Conservation (phyloP, 2,888 invertebrate species). For the Sinotaia quadrata region DNA sequence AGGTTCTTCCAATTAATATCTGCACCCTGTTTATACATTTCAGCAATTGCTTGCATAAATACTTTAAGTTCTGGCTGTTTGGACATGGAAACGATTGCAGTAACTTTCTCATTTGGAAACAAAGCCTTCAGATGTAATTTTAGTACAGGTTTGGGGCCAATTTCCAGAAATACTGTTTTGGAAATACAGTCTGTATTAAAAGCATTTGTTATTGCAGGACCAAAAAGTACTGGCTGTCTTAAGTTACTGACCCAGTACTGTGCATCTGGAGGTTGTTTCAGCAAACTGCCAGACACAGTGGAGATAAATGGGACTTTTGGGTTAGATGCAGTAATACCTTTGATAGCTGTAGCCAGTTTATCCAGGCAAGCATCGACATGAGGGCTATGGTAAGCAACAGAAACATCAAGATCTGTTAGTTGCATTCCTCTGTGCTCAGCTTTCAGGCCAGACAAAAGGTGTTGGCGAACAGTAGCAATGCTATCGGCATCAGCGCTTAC, state of each 20-base stretch:
- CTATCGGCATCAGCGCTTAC: conserved; percentile 44
- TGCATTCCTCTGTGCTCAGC: conserved; percentile 13
- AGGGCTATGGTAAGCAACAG: conserved; percentile 56
- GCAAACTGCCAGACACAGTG: conserved; percentile 46
- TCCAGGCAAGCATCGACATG: conserved; percentile 41
- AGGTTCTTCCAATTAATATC: conserved; percentile 32
- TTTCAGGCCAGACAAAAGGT: conserved; percentile 17
- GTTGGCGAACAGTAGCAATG: conserved; percentile 34
- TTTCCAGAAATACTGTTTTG: conserved; percentile 30
- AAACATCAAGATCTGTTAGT: conserved; percentile 40
- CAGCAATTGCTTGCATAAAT: conserved; percentile 28
- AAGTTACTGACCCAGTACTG: conserved; percentile 31
- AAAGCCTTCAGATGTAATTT: conserved; percentile 26
- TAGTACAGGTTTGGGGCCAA: conserved; percentile 36
- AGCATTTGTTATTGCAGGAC: conserved; percentile 25
- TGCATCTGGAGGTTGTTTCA: conserved; percentile 27
- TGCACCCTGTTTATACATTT: conserved; percentile 33
- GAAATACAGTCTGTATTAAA: neutral
- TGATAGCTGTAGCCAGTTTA: conserved; percentile 33
- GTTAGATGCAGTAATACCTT: conserved; percentile 22
- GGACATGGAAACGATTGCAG: conserved; percentile 30
- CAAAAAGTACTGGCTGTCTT: conserved; percentile 26
- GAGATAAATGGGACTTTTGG: conserved; percentile 42
- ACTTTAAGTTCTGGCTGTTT: conserved; percentile 30
- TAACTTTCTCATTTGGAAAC: conserved; percentile 1